Evolutionary conservation across 2,888 invertebrate species (phyloP), one percentile per base, ranked within the genome.

Genomic region (Dascillus cervinus): DNA sequence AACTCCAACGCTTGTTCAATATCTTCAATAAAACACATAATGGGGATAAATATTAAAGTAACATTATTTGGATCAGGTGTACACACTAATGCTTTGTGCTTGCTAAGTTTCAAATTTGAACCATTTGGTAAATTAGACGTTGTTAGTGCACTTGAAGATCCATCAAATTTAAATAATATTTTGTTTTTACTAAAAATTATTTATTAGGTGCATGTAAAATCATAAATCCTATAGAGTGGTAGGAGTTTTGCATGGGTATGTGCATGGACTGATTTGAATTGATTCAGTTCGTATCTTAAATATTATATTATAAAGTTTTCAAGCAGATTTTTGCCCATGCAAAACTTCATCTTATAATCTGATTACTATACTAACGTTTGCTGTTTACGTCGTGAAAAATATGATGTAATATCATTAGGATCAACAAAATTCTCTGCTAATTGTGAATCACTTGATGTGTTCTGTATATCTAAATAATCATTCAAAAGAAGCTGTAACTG

Each of bases 381-480:
- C 34, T 60, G 64, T 47, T 67, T 71, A 46, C 67, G 59, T 39
- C 66, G 59, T n/a, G 66, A 67, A 50, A 73, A 74, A 55, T 67
- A 73, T 6, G 64, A 53, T 17, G 72, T 71, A 27, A 73, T 70
- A 58, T 79, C 77, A 35, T 71, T 70, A 29, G 60, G 60, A 41
- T 57, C 53, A 4, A 44, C 46, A 40, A 52, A 55, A 22, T 25
- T 40, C 34, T 54, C 54, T 46, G 54, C 60, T 43, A 62, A 73
- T 50, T 64, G 73, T 41, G 65, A 71, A 46, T 80, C 79, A 17
- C 78, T 70, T 13, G 74, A 71, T 43, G 81, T 77, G 60, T 85
- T 88, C 63, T 85, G 82, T 31, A 91, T 82, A 58, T 91, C 88
- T 46, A 92, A 66, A 63, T 92, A 91, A 55, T 90, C 90, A 10